Base-by-base conservation (phyloP, 2,888 invertebrate species). In the Chrysolina americana region DNA sequence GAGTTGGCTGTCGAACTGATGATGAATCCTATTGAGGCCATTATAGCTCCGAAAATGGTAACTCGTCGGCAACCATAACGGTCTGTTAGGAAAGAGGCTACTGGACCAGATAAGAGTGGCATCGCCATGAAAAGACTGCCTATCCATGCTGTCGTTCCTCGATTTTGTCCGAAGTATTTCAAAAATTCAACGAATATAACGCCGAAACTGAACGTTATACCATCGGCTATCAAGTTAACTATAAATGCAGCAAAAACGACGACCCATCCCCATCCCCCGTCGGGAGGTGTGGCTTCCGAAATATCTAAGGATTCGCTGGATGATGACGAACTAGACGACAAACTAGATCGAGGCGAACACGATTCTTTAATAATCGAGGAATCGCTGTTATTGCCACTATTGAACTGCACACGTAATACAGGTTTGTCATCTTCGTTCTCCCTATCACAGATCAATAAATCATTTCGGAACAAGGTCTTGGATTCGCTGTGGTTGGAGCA, bases 241-340 rank as follows among this genome's bases (percentile, higher is more conserved):
- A 96, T 91, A 87, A 98, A 97, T 0, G 96, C 94, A 28, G 96
- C 96, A 76, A 94, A 92, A 0, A 97, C 97, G 68, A 98, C 92
- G 41, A 97, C 94, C 97, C 97, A 98, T 6, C 97, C 97, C 94
- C 95, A 97, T 15, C 97, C 96, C 11, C 96, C 96, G 87, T 97
- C 96, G 1, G 96, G 96, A 0, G 94, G 93, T 21, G 92, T 89
- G 0, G 93, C 92, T 86, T 94, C 94, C 9, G 93, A 90, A 65
- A 92, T 90, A 13, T 91, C 90, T 59, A 92, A 89, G 74, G 92
- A 92, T 73, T 92, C 92, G 79, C 92, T 92, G 6, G 86, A 84
- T 13, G 79, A 76, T 21, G 80, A 79, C 23, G 81, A 78, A 10
- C 77, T 71, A 82, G 77, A 89, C 86, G 80, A 90, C 87, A 80